phyloP scores from a whole-genome alignment of 2,888 invertebrate genomes.

The Chalcosyrphus nemorum region DNA sequence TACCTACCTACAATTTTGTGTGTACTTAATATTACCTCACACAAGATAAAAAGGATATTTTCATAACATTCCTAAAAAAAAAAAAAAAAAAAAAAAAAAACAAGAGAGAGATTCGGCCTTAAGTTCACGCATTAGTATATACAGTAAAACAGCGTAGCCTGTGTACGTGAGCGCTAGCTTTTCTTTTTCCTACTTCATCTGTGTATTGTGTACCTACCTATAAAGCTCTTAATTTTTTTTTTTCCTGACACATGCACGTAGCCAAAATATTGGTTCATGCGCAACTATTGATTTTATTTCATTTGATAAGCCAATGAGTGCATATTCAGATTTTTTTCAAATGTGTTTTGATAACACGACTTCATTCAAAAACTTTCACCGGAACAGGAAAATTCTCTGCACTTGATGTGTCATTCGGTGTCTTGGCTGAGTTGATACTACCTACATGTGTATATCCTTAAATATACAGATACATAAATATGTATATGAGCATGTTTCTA shows the following conservation, averaged over 20 bases:
- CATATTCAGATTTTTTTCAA: not conserved
- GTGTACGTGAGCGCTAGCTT: constrained; percentile 11
- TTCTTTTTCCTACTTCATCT: not conserved
- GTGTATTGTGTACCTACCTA: constrained; percentile 21
- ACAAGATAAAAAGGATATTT: not conserved
- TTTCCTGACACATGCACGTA: constrained; percentile 6
- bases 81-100: not conserved
- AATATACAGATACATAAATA: too few species aligned
- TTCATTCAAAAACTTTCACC: not conserved
- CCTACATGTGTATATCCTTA: too few species aligned
- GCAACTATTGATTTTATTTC: constrained; percentile 24
- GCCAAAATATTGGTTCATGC: constrained; percentile 44
- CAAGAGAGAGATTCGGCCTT: not conserved
- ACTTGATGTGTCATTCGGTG: too few species aligned
- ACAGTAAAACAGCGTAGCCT: not conserved
- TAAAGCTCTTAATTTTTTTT: constrained; percentile 30
- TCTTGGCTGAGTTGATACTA: too few species aligned
- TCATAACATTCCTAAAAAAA: not conserved
- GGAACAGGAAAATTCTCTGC: too few species aligned
- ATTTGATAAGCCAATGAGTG: constrained; percentile 25
- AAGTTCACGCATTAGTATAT: constrained; percentile 8
- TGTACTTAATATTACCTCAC: not conserved
- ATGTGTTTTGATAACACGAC: not conserved
- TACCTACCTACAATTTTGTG: too few species aligned
- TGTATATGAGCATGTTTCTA: too few species aligned